Evolutionary conservation across 2,113 vertebrate genomes (phyloP).

Genomic region (Podilymbus podiceps): DNA sequence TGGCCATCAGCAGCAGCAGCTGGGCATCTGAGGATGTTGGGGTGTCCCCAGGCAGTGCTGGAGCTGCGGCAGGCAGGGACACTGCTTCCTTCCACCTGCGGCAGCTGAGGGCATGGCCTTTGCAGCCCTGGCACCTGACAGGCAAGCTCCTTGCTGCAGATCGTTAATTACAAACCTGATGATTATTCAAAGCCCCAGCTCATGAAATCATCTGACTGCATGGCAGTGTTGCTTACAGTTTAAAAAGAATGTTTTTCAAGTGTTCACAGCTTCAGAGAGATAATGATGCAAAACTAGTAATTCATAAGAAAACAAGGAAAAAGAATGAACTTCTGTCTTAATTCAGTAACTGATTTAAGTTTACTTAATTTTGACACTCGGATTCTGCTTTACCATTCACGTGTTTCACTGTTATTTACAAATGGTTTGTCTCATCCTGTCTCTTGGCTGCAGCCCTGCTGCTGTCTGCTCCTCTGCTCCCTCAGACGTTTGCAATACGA

Average conservation of each 20-base stretch:
- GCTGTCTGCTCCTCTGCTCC: not conserved
- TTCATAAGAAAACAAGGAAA: not conserved
- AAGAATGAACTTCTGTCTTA: not conserved
- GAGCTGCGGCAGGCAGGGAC: fast-evolving
- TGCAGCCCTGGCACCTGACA: not conserved
- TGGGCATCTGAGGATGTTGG: fast-evolving
- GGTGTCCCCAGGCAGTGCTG: not conserved
- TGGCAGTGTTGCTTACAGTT: not conserved
- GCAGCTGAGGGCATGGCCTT: not conserved
- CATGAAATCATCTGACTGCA: not conserved
- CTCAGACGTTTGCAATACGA: not conserved
- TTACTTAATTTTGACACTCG: not conserved
- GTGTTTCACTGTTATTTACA: not conserved
- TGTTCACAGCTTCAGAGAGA: not conserved
- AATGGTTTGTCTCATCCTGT: not conserved
- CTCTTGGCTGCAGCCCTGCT: not conserved
- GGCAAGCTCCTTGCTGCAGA: no score
- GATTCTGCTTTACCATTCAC: not conserved
- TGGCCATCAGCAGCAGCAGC: not conserved
- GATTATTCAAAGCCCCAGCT: not conserved
- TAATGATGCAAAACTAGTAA: not conserved
- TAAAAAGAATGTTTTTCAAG: not conserved
- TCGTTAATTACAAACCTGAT: not conserved
- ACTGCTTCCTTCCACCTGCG: not conserved
- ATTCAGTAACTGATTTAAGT: not conserved